These are phyloP conservation scores for Athalia cordata DNA, from an alignment of 2,888 invertebrate genomes.

Conservation along the genomic window DNA sequence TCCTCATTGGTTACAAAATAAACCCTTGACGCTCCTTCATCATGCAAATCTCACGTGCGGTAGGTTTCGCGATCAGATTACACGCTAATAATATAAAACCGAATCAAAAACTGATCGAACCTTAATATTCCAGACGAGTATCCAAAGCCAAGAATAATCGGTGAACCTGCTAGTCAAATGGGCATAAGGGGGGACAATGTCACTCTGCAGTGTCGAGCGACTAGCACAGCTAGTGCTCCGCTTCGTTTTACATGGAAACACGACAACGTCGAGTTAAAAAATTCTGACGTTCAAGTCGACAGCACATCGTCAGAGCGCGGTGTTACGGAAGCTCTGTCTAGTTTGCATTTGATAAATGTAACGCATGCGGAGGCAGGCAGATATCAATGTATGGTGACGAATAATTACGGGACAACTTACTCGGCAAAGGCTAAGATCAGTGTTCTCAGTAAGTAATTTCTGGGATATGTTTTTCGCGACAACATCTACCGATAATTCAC, in stretches of 20 bases:
- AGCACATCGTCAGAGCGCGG: conserved; percentile 75
- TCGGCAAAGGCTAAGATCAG: conserved; percentile 90
- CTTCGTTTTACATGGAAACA: conserved; percentile 92
- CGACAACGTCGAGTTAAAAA: conserved; percentile 81
- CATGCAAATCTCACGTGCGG: conserved; percentile 82
- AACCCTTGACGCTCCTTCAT: conserved; percentile 80
- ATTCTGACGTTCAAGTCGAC: conserved; percentile 71
- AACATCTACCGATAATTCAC: neutral
- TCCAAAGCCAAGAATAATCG: conserved; percentile 89
- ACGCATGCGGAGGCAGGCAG: conserved; percentile 88
- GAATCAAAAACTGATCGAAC: neutral
- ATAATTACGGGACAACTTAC: conserved; percentile 92
- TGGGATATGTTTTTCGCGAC: conserved; percentile 17
- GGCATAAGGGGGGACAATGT: conserved; percentile 93
- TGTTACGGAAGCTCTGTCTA: conserved; percentile 82
- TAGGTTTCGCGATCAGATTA: conserved; percentile 62
- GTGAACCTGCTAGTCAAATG: conserved; percentile 87
- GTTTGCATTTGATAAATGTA: conserved; percentile 84
- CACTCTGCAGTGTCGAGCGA: conserved; percentile 87
- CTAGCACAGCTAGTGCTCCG: conserved; percentile 84
- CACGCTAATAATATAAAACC: neutral
- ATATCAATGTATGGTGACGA: conserved; percentile 95
- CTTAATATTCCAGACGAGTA: conserved; percentile 78
- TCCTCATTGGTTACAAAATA: conserved; percentile 85
- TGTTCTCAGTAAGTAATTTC: conserved; percentile 81